phyloP scores from a whole-genome alignment of 2,888 invertebrate genomes.

The Polyploca ridens region DNA sequence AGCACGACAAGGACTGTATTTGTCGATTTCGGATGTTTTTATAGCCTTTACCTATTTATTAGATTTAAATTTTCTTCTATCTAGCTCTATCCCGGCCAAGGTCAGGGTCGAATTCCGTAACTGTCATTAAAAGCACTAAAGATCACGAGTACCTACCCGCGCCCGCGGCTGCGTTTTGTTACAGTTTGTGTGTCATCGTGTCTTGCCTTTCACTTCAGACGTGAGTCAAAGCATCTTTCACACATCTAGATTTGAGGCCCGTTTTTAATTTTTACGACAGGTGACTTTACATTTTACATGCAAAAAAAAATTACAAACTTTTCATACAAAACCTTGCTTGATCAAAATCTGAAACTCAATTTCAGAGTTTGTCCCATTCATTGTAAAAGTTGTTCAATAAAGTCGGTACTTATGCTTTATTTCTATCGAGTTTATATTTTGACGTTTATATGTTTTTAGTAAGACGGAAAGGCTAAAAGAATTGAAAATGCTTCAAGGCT shows the following conservation, averaged over 20 bases:
- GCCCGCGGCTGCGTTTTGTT: background rate
- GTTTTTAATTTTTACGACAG: background rate
- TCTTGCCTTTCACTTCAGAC: slow-evolving; percentile 12
- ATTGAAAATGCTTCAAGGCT: too few species aligned
- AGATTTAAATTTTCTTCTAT: slow-evolving; percentile 11
- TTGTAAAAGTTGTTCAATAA: too few species aligned
- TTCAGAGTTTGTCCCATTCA: too few species aligned
- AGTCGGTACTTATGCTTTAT: too few species aligned
- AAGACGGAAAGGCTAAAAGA: too few species aligned
- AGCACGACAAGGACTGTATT: background rate
- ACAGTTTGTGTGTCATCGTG: background rate
- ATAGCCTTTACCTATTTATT: slow-evolving; percentile 1
- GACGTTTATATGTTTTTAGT: too few species aligned
- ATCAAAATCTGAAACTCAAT: too few species aligned
- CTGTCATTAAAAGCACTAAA: slow-evolving; percentile 11
- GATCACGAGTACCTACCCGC: slow-evolving; percentile 1
- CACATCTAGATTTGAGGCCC: background rate
- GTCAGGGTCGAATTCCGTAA: slow-evolving; percentile 12
- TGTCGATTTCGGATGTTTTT: background rate
- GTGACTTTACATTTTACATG: background rate
- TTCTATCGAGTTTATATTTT: too few species aligned
- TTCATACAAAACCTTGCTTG: too few species aligned
- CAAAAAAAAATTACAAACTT: background rate
- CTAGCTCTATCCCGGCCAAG: slow-evolving; percentile 3
- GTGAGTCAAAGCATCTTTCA: slow-evolving; percentile 11